Conservation (phyloP, 2,797 vertebrate genomes). For the Cryptoblepharus egeriae region DNA sequence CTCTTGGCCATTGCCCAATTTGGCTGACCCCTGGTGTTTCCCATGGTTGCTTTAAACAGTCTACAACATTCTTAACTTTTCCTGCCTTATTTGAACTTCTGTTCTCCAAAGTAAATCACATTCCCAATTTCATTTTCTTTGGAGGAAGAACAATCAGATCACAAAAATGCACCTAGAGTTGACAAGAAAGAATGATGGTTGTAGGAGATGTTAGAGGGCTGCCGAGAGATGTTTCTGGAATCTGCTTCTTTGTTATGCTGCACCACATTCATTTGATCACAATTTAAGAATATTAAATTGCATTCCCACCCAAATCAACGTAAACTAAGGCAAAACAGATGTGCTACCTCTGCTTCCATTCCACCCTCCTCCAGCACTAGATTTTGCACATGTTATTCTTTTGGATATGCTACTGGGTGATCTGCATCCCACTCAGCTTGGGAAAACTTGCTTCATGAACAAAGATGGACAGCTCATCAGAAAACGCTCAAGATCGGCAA, state of each 20-base stretch:
- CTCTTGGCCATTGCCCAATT: no score
- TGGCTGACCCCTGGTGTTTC: no score
- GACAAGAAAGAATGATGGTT: neutral
- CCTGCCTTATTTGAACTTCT: no score
- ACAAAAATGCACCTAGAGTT: neutral
- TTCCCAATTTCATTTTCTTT: neutral
- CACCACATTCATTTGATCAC: slow-evolving; percentile 9
- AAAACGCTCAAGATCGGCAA: slow-evolving; percentile 75
- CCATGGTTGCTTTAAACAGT: slow-evolving; percentile 10
- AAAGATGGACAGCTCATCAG: slow-evolving; percentile 77
- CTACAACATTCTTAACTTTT: no score
- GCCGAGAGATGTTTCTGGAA: slow-evolving; percentile 23
- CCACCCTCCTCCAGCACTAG: neutral
- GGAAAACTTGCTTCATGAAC: slow-evolving; percentile 59
- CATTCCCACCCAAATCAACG: slow-evolving; percentile 52
- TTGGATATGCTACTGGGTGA: slow-evolving; percentile 50
- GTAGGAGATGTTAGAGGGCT: neutral
- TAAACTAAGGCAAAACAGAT: neutral
- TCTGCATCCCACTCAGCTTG: slow-evolving; percentile 20
- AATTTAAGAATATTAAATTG: slow-evolving; percentile 37
- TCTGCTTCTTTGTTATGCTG: neutral
- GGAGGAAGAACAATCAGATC: neutral
- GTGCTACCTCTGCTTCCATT: neutral
- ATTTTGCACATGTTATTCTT: neutral
- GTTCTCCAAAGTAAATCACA: neutral